phyloP scores from a whole-genome alignment of 2,888 invertebrate species.

The Lasioglossum oenotherae region DNA sequence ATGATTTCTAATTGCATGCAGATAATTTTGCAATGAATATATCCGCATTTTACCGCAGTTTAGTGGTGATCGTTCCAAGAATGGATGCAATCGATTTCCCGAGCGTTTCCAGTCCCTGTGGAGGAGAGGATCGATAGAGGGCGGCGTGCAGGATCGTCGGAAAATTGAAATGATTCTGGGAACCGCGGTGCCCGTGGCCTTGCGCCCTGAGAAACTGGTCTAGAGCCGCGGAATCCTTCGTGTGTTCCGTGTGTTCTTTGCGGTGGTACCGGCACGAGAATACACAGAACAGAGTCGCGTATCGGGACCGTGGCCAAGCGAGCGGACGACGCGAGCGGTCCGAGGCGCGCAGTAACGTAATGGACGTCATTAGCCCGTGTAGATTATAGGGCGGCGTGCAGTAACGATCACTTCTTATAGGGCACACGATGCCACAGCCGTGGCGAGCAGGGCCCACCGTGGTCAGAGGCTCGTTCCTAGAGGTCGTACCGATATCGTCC shows the following conservation, averaged over 20 bases:
- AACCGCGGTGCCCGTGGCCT: conserved; percentile 19
- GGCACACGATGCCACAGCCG: conserved; percentile 77
- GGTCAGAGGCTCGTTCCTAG: conserved; percentile 72
- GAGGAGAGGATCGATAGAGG: neutral
- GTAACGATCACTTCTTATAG: conserved; percentile 84
- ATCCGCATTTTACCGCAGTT: neutral
- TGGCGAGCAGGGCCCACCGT: conserved; percentile 72
- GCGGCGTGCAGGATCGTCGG: neutral
- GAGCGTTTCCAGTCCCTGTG: neutral
- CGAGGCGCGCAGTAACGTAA: conserved; percentile 82
- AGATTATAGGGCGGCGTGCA: conserved; percentile 84
- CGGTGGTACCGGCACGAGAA: conserved; percentile 48
- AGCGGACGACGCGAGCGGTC: conserved; percentile 78
- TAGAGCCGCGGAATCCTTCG: conserved; percentile 30
- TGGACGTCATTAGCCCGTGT: conserved; percentile 84
- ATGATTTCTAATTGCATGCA: neutral
- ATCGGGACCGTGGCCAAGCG: conserved; percentile 80
- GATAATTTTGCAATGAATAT: neutral
- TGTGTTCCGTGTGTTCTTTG: conserved; percentile 64
- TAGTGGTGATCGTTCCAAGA: neutral
- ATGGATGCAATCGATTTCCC: neutral
- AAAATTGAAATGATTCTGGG: conserved; percentile 33
- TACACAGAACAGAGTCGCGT: conserved; percentile 72
- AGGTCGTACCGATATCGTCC: conserved; percentile 74
- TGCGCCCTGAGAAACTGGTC: conserved; percentile 30